A percentile compares a stretch with the other conserved stretches of the same genome.
phyloP scores from a whole-genome alignment of 2,888 invertebrate genomes.

The Limnephilus rhombicus region DNA sequence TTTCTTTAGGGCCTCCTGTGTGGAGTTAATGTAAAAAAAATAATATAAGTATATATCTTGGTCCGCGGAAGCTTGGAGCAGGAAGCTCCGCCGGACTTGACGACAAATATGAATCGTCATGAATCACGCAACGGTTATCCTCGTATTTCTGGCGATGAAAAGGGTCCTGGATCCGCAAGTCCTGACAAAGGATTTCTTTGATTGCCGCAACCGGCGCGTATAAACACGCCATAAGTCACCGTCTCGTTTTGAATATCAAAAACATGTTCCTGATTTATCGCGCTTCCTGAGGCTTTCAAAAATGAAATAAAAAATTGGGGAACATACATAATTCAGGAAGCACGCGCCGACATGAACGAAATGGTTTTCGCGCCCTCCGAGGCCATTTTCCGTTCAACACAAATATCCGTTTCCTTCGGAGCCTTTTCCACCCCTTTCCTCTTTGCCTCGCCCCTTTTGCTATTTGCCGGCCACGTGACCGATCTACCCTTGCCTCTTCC shows the following conservation, averaged over 20 bases:
- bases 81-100: slow-evolving; percentile 10
- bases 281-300: slow-evolving; percentile 60
- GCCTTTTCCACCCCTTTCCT: slow-evolving; percentile 3
- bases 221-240: slow-evolving; percentile 66
- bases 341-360: slow-evolving; percentile 60
- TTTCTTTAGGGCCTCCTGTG: no score
- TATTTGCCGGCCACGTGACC: slow-evolving; percentile 33
- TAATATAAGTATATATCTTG: not conserved
- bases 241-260: slow-evolving; percentile 64
- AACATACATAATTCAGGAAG: slow-evolving; percentile 64
- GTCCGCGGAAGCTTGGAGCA: slow-evolving; percentile 15
- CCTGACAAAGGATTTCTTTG: slow-evolving; percentile 59
- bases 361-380: slow-evolving; percentile 62
- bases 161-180: slow-evolving; percentile 53
- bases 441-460: not conserved
- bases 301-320: slow-evolving; percentile 56
- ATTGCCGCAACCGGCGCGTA: slow-evolving; percentile 60
- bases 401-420: slow-evolving; percentile 63
- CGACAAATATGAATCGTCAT: slow-evolving; percentile 54
- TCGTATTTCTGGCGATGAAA: slow-evolving; percentile 53
- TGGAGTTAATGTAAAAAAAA: no score
- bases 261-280: slow-evolving; percentile 65
- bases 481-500: not conserved
- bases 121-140: slow-evolving; percentile 52
- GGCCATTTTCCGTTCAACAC: slow-evolving; percentile 63